Base-by-base conservation (phyloP, 2,888 invertebrate genomes). In the Pseudanteris insignis region DNA sequence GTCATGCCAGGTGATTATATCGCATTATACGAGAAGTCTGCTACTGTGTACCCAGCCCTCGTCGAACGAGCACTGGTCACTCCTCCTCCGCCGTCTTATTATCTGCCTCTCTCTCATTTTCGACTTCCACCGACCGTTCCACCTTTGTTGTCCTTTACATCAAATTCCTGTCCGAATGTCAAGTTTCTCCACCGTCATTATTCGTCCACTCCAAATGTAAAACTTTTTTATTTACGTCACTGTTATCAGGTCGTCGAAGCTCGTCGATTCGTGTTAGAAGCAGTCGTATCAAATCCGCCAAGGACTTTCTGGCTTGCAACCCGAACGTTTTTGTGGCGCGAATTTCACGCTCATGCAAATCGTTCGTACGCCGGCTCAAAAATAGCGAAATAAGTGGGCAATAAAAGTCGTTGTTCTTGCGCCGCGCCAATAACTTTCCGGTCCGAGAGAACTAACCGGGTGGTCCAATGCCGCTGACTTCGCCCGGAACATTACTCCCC, bases 1-100 rank as follows among this genome's bases (percentile, higher is more conserved):
- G 79, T 79, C 79, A 78, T 79, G 78, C 77, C 77, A 73, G 76
- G 79, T 79, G 79, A 79, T 79, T 79, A 79, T 79, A 79, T 79
- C 79, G 78, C 78, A 78, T 79, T 79, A 78, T 79, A 78, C 68
- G 78, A 79, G 77, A 68, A 77, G 72, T 76, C 79, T 70, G 79
- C 79, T 79, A 79, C 79, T 77, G 79, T 79, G 77, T 76, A 77
- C 76, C 74, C 76, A 72, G 73, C 72, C 73, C 73, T 75, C 70
- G 68, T 69, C 70, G 67, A 62, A 61, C 58, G 55, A 59, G 59
- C 70, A 66, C 70, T 65, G 64, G 65, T 62, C 69, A 67, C 69
- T 70, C 67, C 69, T 64, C 66, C 61, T n/a, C 43, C 55, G 58
- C 38, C 55, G 51, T 62, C 47, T 58, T 48, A 33, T 46, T 44